These are phyloP conservation scores for Pseudococcus viburni DNA, from an alignment of 2,888 invertebrate genomes.

Conservation along the genomic window DNA sequence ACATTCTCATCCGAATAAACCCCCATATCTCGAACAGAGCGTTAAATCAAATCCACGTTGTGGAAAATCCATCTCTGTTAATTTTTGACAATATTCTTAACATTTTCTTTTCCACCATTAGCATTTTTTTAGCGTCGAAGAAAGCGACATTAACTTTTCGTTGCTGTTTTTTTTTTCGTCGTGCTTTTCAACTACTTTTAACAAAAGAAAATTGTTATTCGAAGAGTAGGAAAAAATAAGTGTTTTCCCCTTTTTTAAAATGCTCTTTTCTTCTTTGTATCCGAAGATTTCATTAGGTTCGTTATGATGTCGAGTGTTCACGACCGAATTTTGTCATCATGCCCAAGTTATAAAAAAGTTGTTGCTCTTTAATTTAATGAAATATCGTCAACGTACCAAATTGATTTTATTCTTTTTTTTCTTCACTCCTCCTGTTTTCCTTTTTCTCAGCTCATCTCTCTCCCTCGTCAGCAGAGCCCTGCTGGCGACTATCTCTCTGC, in stretches of 20 bases:
- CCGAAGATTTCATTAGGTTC: conserved; percentile 65
- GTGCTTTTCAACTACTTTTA: conserved; percentile 54
- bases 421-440: too few relatives aligned
- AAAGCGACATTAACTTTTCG: conserved; percentile 61
- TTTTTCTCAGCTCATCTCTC: not conserved
- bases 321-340: conserved; percentile 55
- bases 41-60: not conserved
- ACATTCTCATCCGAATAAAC: not conserved
- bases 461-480: not conserved
- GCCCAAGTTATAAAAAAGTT: conserved; percentile 55
- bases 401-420: conserved; percentile 55
- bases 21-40: not conserved
- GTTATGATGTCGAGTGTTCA: conserved; percentile 63
- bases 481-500: not conserved
- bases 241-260: conserved; percentile 61
- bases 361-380: conserved; percentile 65
- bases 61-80: not conserved
- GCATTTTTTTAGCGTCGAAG: conserved; percentile 62
- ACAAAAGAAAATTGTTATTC: conserved; percentile 66
- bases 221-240: conserved; percentile 63
- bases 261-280: conserved; percentile 60
- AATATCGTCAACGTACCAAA: conserved; percentile 54
- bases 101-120: conserved; percentile 52
- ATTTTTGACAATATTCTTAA: conserved; percentile 32
- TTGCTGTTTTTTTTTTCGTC: conserved; percentile 28